These are phyloP conservation scores for Alitta virens DNA, from an alignment of 2,888 invertebrate species.

Conservation along the genomic window DNA sequence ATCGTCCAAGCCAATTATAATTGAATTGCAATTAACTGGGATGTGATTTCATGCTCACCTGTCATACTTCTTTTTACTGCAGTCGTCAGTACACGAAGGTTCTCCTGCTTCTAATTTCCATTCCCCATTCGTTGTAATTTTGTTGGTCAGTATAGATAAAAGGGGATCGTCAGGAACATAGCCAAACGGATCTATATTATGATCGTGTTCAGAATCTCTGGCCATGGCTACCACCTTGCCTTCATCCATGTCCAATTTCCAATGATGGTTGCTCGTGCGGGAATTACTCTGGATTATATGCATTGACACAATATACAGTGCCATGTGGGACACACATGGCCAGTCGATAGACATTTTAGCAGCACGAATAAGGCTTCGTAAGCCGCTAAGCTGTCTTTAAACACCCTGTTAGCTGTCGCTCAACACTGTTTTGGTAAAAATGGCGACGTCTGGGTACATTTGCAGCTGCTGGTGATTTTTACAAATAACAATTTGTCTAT, in stretches of 20 bases:
- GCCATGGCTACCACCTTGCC: conserved; percentile 61
- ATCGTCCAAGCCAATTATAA: no score
- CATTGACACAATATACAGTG: conserved; percentile 71
- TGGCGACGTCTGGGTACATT: no score
- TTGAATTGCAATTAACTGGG: neutral
- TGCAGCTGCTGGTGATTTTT: no score
- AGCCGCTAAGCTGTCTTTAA: no score
- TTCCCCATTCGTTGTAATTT: conserved; percentile 36
- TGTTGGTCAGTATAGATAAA: conserved; percentile 42
- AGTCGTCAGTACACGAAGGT: conserved; percentile 11
- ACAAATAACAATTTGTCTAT: no score
- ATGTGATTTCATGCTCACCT: neutral
- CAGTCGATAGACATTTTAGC: conserved; percentile 41
- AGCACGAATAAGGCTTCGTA: neutral
- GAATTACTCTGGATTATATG: conserved; percentile 76
- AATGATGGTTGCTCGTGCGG: conserved; percentile 76
- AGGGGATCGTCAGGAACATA: conserved; percentile 33
- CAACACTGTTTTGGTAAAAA: no score
- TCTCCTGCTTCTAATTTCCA: conserved; percentile 28
- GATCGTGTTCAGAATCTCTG: no score
- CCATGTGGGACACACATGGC: conserved; percentile 62
- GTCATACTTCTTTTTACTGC: conserved; percentile 10
- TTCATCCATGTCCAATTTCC: conserved; percentile 77
- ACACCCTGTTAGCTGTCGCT: no score
- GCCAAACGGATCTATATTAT: no score